Percentiles rank a stretch among this genome's conserved stretches.
phyloP scores from a whole-genome alignment of 30 jellyfish, hydroid and myxozoan species.

The Aurelia aurita region DNA sequence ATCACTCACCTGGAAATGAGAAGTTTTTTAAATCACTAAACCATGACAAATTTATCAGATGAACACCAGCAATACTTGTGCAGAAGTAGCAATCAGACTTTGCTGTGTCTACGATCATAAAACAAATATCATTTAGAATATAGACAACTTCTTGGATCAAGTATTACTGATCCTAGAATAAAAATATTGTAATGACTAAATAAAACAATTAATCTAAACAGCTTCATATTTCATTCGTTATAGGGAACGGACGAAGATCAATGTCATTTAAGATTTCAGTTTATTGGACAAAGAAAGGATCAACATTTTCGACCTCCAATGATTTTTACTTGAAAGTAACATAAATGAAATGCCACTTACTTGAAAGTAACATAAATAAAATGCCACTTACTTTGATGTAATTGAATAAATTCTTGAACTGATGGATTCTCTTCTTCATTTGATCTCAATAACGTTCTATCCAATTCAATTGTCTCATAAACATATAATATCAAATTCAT shows the following conservation, averaged over 20 bases:
- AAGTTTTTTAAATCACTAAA: slow-evolving; percentile 42
- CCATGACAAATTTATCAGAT: slow-evolving; percentile 73
- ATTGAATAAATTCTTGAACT: neutral
- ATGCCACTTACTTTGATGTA: neutral
- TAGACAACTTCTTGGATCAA: too few species aligned
- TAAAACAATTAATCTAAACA: too few species aligned
- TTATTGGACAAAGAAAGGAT: too few species aligned
- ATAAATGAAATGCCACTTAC: neutral
- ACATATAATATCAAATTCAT: slow-evolving; percentile 58
- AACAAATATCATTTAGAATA: too few species aligned
- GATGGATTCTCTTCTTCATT: slow-evolving; percentile 26
- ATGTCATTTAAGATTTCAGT: too few species aligned
- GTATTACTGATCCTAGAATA: too few species aligned
- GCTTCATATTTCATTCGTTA: too few species aligned
- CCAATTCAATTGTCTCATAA: slow-evolving; percentile 85
- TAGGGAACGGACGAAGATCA: too few species aligned
- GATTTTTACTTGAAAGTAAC: neutral
- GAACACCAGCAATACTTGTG: slow-evolving; percentile 75
- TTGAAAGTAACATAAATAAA: neutral
- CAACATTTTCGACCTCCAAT: too few species aligned
- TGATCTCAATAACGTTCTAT: slow-evolving; percentile 25
- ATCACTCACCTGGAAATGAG: slow-evolving; percentile 29
- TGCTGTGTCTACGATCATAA: slow-evolving; percentile 42
- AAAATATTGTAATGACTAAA: too few species aligned
- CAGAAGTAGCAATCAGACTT: slow-evolving; percentile 46